phyloP scores from a whole-genome alignment of 2,888 invertebrate genomes.

The Schrankia costaestrigalis region DNA sequence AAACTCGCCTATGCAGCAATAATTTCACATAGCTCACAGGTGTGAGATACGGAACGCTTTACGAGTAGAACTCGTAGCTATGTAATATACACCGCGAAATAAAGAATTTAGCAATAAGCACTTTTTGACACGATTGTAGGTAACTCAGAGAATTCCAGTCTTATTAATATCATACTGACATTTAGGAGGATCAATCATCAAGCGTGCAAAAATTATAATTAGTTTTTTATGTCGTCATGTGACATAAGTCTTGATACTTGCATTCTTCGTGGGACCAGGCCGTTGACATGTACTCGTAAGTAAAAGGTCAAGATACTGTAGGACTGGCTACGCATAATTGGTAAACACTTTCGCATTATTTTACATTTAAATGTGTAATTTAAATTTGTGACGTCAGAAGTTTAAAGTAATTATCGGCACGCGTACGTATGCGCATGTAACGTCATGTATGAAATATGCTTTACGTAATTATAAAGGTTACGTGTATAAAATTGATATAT shows the following conservation, averaged over 20 bases:
- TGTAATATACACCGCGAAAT: too few species aligned
- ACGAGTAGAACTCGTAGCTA: too few species aligned
- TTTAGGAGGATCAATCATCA: slow-evolving; percentile 26
- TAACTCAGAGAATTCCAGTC: slow-evolving; percentile 11
- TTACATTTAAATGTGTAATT: slow-evolving; percentile 41
- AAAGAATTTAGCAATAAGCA: background rate
- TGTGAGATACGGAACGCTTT: too few species aligned
- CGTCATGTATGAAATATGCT: slow-evolving; percentile 35
- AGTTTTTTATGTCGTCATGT: slow-evolving; percentile 37
- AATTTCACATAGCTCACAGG: too few species aligned
- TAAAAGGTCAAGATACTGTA: slow-evolving; percentile 53
- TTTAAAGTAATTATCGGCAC: slow-evolving; percentile 41
- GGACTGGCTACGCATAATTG: slow-evolving; percentile 42
- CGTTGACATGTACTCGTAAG: slow-evolving; percentile 57
- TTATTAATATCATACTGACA: slow-evolving; percentile 29
- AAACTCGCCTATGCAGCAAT: too few species aligned
- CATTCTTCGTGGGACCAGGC: slow-evolving; percentile 36
- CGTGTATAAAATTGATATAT: slow-evolving; percentile 24
- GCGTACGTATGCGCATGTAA: slow-evolving; percentile 26
- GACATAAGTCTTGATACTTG: slow-evolving; percentile 43
- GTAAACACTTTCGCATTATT: slow-evolving; percentile 40
- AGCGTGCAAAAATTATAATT: slow-evolving; percentile 38
- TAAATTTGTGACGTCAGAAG: slow-evolving; percentile 47
- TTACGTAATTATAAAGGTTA: slow-evolving; percentile 42
- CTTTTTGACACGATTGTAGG: slow-evolving; percentile 11